Base-by-base conservation (phyloP, 2,888 invertebrate genomes). In the Mamestra brassicae region DNA sequence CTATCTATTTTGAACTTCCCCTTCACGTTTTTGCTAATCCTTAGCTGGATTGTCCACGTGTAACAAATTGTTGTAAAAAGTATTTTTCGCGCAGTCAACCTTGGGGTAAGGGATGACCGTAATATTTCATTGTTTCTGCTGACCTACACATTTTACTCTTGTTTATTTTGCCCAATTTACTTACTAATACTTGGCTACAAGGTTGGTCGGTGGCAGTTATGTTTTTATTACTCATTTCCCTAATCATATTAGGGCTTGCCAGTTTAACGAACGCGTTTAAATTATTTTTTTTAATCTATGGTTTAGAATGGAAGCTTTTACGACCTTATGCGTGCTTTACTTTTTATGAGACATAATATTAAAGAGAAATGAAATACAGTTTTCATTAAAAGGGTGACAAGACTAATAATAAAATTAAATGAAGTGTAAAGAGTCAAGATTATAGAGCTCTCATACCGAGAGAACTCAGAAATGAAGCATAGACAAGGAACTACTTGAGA, bases 51-150 rank as follows among this genome's bases (percentile, higher is more conserved):
- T 69, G 26, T 65, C 2, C 34, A n/a, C 34, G 36, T 65, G 64
- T 50, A 60, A 66, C 73, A 77, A 69, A 58, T 55, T 72, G 75
- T 73, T 63, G 11, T 66, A 65, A 76, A 80, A 81, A 78, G 52
- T 15, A 61, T 68, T 71, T 80, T 74, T 67, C 58, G 45, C 3
- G 42, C 63, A 62, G 58, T 26, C n/a, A 78, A 62, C 75, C 60
- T 79, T 65, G 65, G 54, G n/a, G 5, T 71, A 71, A 76, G 61
- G 69, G 67, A 77, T 74, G 75, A 15, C 63, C 75, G 52, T 68
- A 74, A 85, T 81, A 81, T 71, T 78, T 85, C 63, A 81, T 80
- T 73, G 71, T 76, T 74, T 57, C 58, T 11, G 72, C 45, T 71
- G 62, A 58, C 68, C 55, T 54, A 62, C 58, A 73, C 52, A 70